A percentile compares a stretch with the other conserved stretches of the same genome.
Conservation (phyloP, 2,113 vertebrate species). For the Actenoides hombroni region DNA sequence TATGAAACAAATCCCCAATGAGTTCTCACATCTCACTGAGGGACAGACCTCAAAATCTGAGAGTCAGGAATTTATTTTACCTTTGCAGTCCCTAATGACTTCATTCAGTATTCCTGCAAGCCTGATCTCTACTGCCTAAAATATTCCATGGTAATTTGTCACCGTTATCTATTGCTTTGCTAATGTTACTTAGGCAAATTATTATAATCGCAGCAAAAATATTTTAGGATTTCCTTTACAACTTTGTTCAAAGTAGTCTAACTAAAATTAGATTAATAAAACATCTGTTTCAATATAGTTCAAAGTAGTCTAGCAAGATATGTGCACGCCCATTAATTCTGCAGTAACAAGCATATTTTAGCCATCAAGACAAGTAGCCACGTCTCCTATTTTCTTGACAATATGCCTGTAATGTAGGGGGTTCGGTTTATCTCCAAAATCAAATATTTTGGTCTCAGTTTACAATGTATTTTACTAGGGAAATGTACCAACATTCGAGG, state of each 20-base stretch:
- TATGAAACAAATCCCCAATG: background rate
- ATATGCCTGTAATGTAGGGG: background rate
- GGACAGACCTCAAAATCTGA: constrained; percentile 11
- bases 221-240: constrained; percentile 16
- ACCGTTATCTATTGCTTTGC: constrained; percentile 5
- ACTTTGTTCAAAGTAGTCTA: constrained; percentile 49
- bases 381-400: background rate
- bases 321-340: constrained; percentile 20
- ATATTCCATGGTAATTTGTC: constrained; percentile 40
- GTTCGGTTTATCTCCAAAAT: background rate
- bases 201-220: constrained; percentile 21
- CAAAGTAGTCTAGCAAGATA: constrained; percentile 15
- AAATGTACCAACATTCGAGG: background rate
- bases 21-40: background rate
- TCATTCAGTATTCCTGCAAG: constrained; percentile 21
- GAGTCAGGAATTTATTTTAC: constrained; percentile 38
- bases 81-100: background rate
- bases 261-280: constrained; percentile 55
- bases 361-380: background rate
- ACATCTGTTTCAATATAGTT: constrained; percentile 35
- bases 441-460: background rate
- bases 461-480: background rate
- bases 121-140: background rate
- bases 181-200: constrained; percentile 34
- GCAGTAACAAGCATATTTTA: constrained; percentile 1